These are phyloP conservation scores for Bambusicola thoracicus DNA, from an alignment of 2,113 vertebrate species.

Conservation along the genomic window DNA sequence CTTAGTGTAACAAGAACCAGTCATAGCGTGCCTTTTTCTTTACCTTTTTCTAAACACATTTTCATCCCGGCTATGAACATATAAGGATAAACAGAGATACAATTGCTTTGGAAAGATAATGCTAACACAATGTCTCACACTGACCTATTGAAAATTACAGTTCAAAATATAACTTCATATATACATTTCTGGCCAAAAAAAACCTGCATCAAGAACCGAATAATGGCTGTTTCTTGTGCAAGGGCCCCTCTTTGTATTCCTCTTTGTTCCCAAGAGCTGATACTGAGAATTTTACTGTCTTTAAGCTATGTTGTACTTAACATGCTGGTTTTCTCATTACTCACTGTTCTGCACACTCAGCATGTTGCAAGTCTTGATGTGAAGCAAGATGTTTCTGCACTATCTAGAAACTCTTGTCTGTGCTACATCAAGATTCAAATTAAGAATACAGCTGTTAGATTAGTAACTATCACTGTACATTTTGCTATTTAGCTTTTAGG, in stretches of 20 bases:
- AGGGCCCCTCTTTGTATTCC: background rate
- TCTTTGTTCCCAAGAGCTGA: background rate
- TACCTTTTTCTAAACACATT: background rate
- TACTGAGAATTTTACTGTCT: background rate
- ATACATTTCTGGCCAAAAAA: background rate
- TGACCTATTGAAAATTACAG: background rate
- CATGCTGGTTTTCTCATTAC: background rate
- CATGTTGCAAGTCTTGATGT: background rate
- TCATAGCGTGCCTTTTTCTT: background rate
- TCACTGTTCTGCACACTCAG: background rate
- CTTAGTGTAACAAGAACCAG: background rate
- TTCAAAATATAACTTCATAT: background rate
- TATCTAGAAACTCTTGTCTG: background rate
- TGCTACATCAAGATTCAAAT: background rate
- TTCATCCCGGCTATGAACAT: background rate
- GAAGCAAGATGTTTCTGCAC: background rate
- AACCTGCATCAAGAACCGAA: background rate
- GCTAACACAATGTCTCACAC: accelerated
- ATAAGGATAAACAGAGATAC: background rate
- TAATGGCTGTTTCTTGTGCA: background rate
- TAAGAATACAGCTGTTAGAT: background rate
- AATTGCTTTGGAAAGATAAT: background rate
- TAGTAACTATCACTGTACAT: background rate
- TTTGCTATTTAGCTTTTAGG: background rate
- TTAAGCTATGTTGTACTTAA: background rate